Evolutionary conservation across 2,113 vertebrate genomes (phyloP).

Genomic region (Delphinus delphis): DNA sequence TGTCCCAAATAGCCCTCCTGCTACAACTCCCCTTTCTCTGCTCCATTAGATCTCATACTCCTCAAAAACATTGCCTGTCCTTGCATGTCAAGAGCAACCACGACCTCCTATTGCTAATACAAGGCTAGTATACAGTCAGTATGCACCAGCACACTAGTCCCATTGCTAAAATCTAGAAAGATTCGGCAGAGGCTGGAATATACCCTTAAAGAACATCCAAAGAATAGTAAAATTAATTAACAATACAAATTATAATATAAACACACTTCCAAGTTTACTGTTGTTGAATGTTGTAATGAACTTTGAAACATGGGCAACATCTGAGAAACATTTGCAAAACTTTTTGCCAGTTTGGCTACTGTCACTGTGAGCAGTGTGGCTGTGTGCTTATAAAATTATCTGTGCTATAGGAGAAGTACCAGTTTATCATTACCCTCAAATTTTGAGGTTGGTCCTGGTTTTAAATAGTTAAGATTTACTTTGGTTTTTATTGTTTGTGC

Average conservation of each 20-base stretch:
- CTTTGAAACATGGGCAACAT: background rate
- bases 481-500: background rate
- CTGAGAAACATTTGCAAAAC: too few relatives aligned
- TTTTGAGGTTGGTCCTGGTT: background rate
- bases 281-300: background rate
- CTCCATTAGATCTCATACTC: background rate
- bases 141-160: too few relatives aligned
- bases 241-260: too few relatives aligned
- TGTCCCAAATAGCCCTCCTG: background rate
- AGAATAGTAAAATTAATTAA: background rate
- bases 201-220: background rate
- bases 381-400: background rate
- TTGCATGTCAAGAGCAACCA: background rate
- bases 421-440: background rate
- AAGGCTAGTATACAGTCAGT: too few relatives aligned
- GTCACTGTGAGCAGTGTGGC: fast-evolving
- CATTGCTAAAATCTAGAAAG: background rate
- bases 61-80: background rate
- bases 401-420: background rate
- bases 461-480: background rate
- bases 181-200: background rate
- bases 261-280: background rate
- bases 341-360: background rate
- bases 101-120: background rate
- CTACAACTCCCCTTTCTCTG: background rate